Percentiles rank a stretch among this genome's conserved stretches.
phyloP scores from a whole-genome alignment of 92 coral and sea anemone species.

The Parazoanthus swiftii region DNA sequence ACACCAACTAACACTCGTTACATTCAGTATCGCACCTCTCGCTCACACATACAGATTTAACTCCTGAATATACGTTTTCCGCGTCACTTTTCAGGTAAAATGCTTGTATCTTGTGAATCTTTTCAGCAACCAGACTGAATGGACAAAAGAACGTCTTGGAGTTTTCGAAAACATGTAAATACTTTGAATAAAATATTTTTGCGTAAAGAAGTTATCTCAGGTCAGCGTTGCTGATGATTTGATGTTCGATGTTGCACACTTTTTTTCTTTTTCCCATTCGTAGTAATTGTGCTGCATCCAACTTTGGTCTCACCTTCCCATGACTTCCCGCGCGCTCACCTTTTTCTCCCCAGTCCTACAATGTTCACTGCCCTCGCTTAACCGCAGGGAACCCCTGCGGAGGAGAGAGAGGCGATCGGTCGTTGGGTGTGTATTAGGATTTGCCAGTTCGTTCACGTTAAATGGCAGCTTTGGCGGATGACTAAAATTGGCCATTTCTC shows the following conservation, averaged over 20 bases:
- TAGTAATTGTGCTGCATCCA: too few relatives aligned
- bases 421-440: too few relatives aligned
- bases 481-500: too few relatives aligned
- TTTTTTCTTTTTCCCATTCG: too few relatives aligned
- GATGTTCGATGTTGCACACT: background rate
- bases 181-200: conserved; percentile 20
- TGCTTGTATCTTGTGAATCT: background rate
- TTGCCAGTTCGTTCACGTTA: too few relatives aligned
- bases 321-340: too few relatives aligned
- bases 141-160: background rate
- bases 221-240: background rate
- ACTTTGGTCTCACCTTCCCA: too few relatives aligned
- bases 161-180: conserved; percentile 9
- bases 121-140: background rate
- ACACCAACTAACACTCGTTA: background rate
- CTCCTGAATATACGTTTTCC: background rate
- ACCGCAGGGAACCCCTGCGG: too few relatives aligned
- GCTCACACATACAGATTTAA: background rate
- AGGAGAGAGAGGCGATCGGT: too few relatives aligned
- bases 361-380: too few relatives aligned
- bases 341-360: too few relatives aligned
- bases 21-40: background rate
- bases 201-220: background rate
- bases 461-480: too few relatives aligned
- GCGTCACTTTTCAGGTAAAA: background rate